Conservation (phyloP, 2,888 invertebrate genomes). For the Dorcus hopei region DNA sequence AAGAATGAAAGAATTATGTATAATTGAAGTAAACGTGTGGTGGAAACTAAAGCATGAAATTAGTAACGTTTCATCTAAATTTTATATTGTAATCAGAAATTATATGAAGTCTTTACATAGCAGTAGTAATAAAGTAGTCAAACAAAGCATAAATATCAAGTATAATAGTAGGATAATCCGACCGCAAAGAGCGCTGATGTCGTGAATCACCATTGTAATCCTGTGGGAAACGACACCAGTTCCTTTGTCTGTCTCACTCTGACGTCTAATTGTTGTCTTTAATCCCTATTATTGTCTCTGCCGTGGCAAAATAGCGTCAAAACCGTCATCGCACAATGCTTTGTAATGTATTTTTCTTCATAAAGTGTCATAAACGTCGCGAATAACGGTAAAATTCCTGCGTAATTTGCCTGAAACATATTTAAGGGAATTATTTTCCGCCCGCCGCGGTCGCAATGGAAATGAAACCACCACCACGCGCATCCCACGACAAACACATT, state of each 20-base stretch:
- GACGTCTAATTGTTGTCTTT: constrained; percentile 47
- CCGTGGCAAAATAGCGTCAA: constrained; percentile 43
- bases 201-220: constrained; percentile 50
- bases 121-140: constrained; percentile 13
- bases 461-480: no score
- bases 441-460: constrained; percentile 3
- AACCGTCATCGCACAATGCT: constrained; percentile 44
- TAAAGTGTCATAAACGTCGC: constrained; percentile 36
- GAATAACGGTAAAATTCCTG: constrained; percentile 24
- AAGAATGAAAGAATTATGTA: no score
- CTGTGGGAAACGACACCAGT: constrained; percentile 48
- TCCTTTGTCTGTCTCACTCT: constrained; percentile 34
- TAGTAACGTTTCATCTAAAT: neutral
- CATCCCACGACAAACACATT: no score
- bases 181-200: constrained; percentile 23
- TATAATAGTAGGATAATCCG: constrained; percentile 17
- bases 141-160: constrained; percentile 21
- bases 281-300: constrained; percentile 49
- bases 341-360: constrained; percentile 33
- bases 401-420: constrained; percentile 20
- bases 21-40: no score
- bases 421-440: constrained; percentile 18
- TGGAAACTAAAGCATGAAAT: neutral
- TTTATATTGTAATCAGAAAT: neutral
- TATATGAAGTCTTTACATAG: neutral